Evolutionary conservation across 2,888 invertebrate genomes (phyloP), one percentile per base, ranked within the genome.

Genomic region (Yponomeuta plumbellus): DNA sequence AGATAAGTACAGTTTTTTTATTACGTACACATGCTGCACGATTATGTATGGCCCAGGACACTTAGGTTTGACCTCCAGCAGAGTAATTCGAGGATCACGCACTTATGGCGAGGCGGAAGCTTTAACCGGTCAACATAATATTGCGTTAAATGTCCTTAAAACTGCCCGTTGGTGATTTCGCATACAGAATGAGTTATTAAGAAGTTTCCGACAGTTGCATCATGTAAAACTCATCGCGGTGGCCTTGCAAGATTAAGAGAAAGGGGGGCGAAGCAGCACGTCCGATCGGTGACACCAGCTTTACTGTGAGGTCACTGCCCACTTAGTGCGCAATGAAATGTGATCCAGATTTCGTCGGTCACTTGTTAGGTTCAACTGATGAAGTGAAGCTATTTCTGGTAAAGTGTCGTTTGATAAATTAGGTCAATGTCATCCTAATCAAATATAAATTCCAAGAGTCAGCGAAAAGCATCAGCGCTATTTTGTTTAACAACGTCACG

Each of bases 171-270:
- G 44, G 44, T 76, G 76, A 83, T 80, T 81, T 83, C 77, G 80
- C 79, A 81, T 81, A 78, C 77, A 70, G 72, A 84, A 81, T 80
- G 73, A 79, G 76, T 77, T 80, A 80, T 81, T 81, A 80, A 77
- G 72, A 78, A 77, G 76, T 78, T 83, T 80, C 80, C 78, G 77
- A 70, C 72, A 75, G 71, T 84, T 82, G 72, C 80, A 72, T 77
- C 78, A 65, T 22, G 81, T 61, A 71, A 68, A 70, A 74, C 71
- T 75, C 77, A 75, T 77, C 73, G 72, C 71, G 71, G 70, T 68
- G 71, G 68, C 70, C 71, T 67, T 65, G 67, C 61, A 64, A 34
- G n/a, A 26, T 52, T 34, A 72, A 78, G 79, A 78, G 78, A 80
- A 81, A 80, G 80, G 75, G 77, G 76, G 76, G 73, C 75, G 71